Base-by-base conservation (phyloP, 2,113 vertebrate genomes). In the Sphyrna mokarran region DNA sequence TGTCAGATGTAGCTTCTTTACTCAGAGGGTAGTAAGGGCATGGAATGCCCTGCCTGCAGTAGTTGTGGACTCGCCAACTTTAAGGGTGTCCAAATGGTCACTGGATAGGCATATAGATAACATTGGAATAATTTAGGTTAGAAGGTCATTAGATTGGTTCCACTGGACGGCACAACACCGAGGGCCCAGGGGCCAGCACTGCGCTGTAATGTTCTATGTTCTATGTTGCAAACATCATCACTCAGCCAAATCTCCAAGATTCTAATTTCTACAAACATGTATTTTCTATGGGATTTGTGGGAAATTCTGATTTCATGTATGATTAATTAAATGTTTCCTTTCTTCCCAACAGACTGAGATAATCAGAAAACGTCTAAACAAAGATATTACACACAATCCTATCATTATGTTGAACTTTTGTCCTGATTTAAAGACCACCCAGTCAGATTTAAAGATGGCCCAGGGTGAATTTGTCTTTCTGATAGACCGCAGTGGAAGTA, bases 331-430 rank as follows among this genome's bases (percentile, higher is more conserved):
- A 37, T 78, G 10, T 95, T 8, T 95, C 3, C 29, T 54, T 69
- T 72, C 33, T 68, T 23, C 93, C 95, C 96, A 96, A 80, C 97
- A 99, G 99, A 98, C 94, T 1, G 99, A 99, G 95, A 98, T 99
- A 54, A 99, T 99, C 96, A 97, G 98, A 97, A 99, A 98, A 94
- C 97, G 99, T 0, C 98, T 99, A 85, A 98, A 98, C 96, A 99
- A 99, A 96, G 99, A 99, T 96, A 98, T 99, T 43, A 98, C 98
- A 69, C 99, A 99, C 97, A 98, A 99, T 96, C 98, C 99, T 0
- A 98, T 99, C 96, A 96, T 99, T 96, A 99, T 99, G 99, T 97
- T 99, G 93, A 99, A 99, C 97, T 99, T 99, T 96, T 99, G 99
- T 69, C 99, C 99, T 0, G 97, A 99, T 97, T 96, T 99, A 70